Conservation (phyloP, 2,797 vertebrate genomes). For the Carcharodon carcharias region DNA sequence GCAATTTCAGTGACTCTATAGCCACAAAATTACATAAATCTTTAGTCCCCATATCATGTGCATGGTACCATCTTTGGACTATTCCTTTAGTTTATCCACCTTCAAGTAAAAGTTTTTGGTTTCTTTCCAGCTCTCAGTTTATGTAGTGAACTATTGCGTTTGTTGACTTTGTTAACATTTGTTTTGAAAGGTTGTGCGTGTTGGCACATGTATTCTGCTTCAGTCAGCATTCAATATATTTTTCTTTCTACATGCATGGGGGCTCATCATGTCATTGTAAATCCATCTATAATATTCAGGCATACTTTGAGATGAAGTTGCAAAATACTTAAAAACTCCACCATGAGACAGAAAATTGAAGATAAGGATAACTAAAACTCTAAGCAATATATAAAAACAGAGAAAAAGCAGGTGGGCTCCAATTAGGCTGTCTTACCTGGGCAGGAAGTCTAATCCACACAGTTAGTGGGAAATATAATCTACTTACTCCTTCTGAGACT, state of each 20-base stretch:
- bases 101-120: neutral
- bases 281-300: neutral
- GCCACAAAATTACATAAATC: neutral
- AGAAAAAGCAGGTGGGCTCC: neutral
- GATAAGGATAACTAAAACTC: neutral
- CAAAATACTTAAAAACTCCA: neutral
- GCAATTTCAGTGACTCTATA: neutral
- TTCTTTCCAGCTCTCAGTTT: neutral
- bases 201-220: neutral
- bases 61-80: neutral
- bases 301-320: neutral
- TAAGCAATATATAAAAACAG: neutral
- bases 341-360: neutral
- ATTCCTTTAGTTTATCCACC: neutral
- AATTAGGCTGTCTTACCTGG: neutral
- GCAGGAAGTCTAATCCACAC: neutral
- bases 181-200: constrained; percentile 10
- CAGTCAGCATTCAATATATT: neutral
- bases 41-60: neutral
- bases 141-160: neutral
- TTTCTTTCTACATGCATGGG: neutral
- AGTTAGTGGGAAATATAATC: neutral
- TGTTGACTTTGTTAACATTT: constrained; percentile 9
- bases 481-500: neutral
- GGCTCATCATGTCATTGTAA: neutral